Percentiles rank a stretch among this genome's conserved stretches.
Evolutionary conservation across 2,888 invertebrate genomes (phyloP).

Genomic region (Temnothorax ravouxi): DNA sequence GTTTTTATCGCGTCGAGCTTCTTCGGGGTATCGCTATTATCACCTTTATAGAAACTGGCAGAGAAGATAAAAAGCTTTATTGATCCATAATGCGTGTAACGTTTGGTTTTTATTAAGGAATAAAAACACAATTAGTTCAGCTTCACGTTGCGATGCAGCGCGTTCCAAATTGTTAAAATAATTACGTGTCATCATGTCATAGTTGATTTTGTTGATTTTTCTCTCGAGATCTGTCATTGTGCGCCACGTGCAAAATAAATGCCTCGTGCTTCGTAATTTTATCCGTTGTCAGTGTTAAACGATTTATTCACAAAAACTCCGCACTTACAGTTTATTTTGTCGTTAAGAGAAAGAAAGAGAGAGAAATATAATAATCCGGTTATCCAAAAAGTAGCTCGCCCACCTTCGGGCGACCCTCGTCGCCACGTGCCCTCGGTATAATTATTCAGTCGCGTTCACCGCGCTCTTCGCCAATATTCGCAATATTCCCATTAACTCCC

Average conservation of each 20-base stretch:
- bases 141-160: neutral
- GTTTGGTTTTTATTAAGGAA: neutral
- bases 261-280: neutral
- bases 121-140: neutral
- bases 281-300: neutral
- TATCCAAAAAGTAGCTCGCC: constrained; percentile 11
- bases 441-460: constrained; percentile 77
- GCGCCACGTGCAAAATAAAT: neutral
- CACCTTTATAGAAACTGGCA: neutral
- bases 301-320: neutral
- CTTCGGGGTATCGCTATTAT: neutral
- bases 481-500: constrained; percentile 80
- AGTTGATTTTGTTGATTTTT: neutral
- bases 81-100: neutral
- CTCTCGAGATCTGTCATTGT: neutral
- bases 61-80: constrained; percentile 3
- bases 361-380: constrained; percentile 24
- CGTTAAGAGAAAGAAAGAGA: neutral
- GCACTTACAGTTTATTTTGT: neutral
- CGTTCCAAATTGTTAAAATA: neutral
- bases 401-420: constrained; percentile 60
- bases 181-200: neutral
- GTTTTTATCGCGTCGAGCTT: neutral
- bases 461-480: constrained; percentile 79
- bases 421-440: constrained; percentile 66